Conservation (phyloP, 2,888 invertebrate species). For the Papilio demoleus region DNA sequence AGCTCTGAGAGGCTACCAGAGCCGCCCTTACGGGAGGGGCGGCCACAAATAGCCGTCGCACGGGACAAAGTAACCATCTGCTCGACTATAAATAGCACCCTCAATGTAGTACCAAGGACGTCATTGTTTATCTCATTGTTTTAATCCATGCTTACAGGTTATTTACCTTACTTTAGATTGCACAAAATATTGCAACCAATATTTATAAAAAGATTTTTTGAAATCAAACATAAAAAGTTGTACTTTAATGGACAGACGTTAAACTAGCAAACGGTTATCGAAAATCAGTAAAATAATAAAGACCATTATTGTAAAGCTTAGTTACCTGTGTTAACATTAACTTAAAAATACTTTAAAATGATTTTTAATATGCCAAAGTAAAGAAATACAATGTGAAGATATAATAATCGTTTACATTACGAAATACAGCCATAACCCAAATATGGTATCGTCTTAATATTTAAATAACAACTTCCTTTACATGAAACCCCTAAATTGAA, state of each 20-base stretch:
- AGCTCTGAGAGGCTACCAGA: constrained; percentile 47
- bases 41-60: constrained; percentile 73
- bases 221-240: neutral
- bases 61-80: constrained; percentile 75
- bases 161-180: no score
- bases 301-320: no score
- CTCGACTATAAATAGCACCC: constrained; percentile 74
- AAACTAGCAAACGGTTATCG: neutral
- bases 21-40: constrained; percentile 52
- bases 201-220: neutral
- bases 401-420: neutral
- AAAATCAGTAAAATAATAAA: neutral
- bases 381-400: neutral
- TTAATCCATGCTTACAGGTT: constrained; percentile 23
- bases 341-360: no score
- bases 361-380: neutral
- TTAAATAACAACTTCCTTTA: constrained; percentile 78
- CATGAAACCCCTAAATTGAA: constrained; percentile 68
- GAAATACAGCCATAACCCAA: constrained; percentile 40
- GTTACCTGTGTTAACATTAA: no score
- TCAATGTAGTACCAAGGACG: constrained; percentile 82
- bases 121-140: constrained; percentile 62
- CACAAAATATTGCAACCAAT: neutral
- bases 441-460: constrained; percentile 58
- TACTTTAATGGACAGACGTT: no score